Percentiles rank a stretch among this genome's conserved stretches.
These are phyloP conservation scores for Drosophila mercatorum DNA, from an alignment of 2,888 invertebrate species.

Conservation along the genomic window DNA sequence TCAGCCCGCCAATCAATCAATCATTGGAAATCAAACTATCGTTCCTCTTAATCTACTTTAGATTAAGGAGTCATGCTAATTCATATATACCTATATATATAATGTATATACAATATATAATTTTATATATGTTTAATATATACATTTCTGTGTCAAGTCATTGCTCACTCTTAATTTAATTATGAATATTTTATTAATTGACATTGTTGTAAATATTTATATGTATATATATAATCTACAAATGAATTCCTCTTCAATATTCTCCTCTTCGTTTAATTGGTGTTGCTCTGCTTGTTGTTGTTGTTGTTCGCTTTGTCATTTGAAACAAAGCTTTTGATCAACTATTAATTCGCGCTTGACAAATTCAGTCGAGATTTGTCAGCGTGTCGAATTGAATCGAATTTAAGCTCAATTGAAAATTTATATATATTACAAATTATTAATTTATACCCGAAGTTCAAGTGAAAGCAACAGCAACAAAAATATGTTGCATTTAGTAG, in stretches of 20 bases:
- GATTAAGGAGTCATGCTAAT: too few species aligned
- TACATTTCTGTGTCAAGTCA: background rate
- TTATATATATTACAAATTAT: background rate
- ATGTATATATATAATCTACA: conserved; percentile 24
- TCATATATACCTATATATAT: background rate
- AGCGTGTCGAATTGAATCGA: conserved; percentile 39
- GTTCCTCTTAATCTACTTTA: background rate
- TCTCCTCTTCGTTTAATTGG: background rate
- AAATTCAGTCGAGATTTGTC: conserved; percentile 47
- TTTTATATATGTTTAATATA: background rate
- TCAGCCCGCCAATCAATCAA: background rate
- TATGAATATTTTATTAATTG: conserved; percentile 71
- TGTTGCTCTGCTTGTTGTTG: background rate
- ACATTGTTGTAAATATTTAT: conserved; percentile 53
- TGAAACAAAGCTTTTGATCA: conserved; percentile 23
- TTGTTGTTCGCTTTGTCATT: conserved; percentile 13
- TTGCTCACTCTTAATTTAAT: conserved; percentile 65
- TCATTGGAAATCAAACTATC: background rate
- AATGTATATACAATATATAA: conserved; percentile 9
- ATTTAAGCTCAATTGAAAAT: conserved; percentile 13
- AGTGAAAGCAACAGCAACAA: background rate
- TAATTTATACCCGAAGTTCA: background rate
- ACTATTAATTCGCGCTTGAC: conserved; percentile 10
- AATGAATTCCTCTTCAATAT: conserved; percentile 24
- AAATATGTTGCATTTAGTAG: conserved; percentile 59